These are phyloP conservation scores for Malacoctenus gilli DNA, from an alignment of 2,797 vertebrate genomes.

Conservation along the genomic window DNA sequence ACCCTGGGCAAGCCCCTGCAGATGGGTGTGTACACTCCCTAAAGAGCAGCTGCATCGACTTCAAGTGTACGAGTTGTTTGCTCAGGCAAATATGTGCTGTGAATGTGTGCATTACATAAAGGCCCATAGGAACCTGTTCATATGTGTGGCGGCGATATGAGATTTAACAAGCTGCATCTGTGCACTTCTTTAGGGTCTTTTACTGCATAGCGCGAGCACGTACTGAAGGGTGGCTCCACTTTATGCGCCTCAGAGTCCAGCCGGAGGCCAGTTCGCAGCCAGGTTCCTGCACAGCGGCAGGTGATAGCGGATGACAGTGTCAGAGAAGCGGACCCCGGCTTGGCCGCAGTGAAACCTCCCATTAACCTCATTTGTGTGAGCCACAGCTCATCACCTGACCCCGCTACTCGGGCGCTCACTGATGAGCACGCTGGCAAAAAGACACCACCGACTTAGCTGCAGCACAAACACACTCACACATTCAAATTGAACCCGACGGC, in stretches of 20 bases:
- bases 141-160: background rate
- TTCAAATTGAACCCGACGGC: background rate
- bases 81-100: constrained; percentile 16
- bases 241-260: too few species aligned
- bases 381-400: constrained; percentile 35
- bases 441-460: background rate
- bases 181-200: background rate
- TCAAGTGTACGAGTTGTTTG: constrained; percentile 7
- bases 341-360: constrained; percentile 37
- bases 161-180: background rate
- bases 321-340: constrained; percentile 26
- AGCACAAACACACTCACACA: background rate
- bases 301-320: constrained; percentile 34
- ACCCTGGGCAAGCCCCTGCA: constrained; percentile 60
- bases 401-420: constrained; percentile 10
- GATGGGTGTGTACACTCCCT: constrained; percentile 39
- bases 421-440: constrained; percentile 14
- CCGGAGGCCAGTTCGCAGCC: constrained; percentile 12
- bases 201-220: background rate
- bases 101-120: constrained; percentile 4
- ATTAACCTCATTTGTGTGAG: constrained; percentile 61
- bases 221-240: background rate
- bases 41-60: constrained; percentile 43
- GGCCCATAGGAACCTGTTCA: constrained; percentile 1
- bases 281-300: constrained; percentile 20